phyloP scores from a whole-genome alignment of 1,140 invertebrate genomes.

The Hermatobates lingyangjiaoensis region DNA sequence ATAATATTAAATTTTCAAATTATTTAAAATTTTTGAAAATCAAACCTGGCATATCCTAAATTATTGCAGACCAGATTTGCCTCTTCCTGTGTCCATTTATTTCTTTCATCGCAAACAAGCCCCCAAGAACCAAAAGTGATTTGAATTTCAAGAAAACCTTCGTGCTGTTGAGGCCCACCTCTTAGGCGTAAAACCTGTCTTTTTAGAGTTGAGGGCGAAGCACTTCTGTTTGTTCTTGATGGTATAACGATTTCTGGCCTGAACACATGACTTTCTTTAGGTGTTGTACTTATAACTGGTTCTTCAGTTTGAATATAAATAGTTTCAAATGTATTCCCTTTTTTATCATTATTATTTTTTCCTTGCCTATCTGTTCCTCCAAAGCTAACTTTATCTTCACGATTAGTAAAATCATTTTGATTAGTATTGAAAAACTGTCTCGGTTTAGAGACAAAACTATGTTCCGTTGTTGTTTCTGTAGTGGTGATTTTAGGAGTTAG shows the following conservation, averaged over 20 bases:
- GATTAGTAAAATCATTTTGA: too few relatives aligned
- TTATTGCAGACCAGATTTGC: constrained; percentile 33
- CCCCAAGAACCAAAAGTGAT: constrained; percentile 29
- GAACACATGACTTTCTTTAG: neutral
- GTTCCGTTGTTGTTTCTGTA: neutral
- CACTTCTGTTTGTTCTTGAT: neutral
- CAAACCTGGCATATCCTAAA: constrained; percentile 31
- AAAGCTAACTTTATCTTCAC: too few relatives aligned
- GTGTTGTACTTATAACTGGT: neutral
- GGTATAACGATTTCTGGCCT: neutral
- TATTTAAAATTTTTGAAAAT: neutral
- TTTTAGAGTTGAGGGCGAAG: constrained; percentile 6
- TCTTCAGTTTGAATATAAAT: neutral
- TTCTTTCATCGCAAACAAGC: constrained; percentile 28
- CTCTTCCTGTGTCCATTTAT: constrained; percentile 30
- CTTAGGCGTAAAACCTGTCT: constrained; percentile 29
- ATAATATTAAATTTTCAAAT: neutral
- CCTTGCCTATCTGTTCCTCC: too few relatives aligned
- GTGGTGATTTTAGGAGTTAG: neutral
- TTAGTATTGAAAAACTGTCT: too few relatives aligned
- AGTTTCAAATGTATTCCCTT: neutral
- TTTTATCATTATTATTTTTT: too few relatives aligned
- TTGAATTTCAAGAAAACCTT: constrained; percentile 34
- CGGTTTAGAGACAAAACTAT: too few relatives aligned
- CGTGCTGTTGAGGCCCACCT: constrained; percentile 27